Conservation (phyloP, 2,113 vertebrate species). For the Aptenodytes forsteri region DNA sequence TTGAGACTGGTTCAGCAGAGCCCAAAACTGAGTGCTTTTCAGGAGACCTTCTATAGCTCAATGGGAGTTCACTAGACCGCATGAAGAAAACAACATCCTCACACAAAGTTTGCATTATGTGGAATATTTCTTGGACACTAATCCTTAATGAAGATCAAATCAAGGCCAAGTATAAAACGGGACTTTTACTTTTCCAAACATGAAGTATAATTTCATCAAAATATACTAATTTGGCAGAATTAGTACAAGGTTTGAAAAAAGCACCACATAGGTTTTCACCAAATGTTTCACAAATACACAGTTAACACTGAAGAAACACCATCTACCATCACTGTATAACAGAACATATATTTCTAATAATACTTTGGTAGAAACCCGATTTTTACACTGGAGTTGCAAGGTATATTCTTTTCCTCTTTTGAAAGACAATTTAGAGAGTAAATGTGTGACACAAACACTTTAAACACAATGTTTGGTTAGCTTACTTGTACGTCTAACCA, state of each 20-base stretch:
- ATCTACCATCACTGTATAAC: background rate
- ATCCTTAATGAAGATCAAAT: background rate
- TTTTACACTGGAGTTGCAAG: background rate
- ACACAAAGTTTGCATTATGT: background rate
- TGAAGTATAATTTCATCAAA: background rate
- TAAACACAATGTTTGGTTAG: background rate
- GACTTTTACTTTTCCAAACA: background rate
- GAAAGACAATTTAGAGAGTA: background rate
- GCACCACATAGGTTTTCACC: background rate
- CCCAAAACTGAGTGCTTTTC: background rate
- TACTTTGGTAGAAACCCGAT: background rate
- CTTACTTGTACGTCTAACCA: background rate
- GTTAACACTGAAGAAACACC: background rate
- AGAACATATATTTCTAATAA: background rate
- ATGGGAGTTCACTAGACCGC: background rate
- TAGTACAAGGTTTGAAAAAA: background rate
- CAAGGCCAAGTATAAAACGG: background rate
- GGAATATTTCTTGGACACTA: background rate
- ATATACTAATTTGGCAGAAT: background rate
- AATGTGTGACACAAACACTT: background rate
- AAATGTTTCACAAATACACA: background rate
- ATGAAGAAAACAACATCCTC: background rate
- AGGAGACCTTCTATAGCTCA: background rate
- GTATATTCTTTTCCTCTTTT: background rate
- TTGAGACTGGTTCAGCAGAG: background rate